A percentile compares a stretch with the other conserved stretches of the same genome.
Evolutionary conservation across 2,888 invertebrate species (phyloP).

Genomic region (Timandra comae): DNA sequence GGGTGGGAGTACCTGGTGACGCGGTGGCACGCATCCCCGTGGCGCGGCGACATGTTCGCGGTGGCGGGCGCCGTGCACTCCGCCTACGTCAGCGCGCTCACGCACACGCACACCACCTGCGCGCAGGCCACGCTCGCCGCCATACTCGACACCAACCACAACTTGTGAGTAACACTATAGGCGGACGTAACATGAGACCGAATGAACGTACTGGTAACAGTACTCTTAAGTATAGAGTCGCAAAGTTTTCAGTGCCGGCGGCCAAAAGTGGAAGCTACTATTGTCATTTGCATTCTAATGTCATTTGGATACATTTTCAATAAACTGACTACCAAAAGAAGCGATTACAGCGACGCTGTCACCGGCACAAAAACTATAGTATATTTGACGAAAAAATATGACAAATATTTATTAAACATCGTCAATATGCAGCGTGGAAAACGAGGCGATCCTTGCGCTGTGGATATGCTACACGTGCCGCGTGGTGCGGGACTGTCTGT

Average conservation of each 20-base stretch:
- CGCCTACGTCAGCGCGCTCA: constrained; percentile 37
- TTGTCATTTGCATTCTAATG: too few relatives aligned
- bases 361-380: too few relatives aligned
- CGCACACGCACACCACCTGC: constrained; percentile 14
- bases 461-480: constrained; percentile 54
- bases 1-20: constrained; percentile 28
- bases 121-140: constrained; percentile 6
- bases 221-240: neutral
- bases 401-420: neutral
- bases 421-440: constrained; percentile 30
- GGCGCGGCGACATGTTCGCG: constrained; percentile 23
- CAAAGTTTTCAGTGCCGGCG: too few relatives aligned
- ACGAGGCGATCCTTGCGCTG: constrained; percentile 45
- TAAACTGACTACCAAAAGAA: too few relatives aligned
- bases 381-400: neutral
- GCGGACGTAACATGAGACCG: too few relatives aligned
- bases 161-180: constrained; percentile 52
- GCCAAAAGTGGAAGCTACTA: too few relatives aligned
- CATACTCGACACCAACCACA: constrained; percentile 23
- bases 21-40: constrained; percentile 30
- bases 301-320: too few relatives aligned
- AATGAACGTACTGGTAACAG: neutral
- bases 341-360: too few relatives aligned
- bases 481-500: constrained; percentile 8
- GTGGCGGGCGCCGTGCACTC: constrained; percentile 20